Evolutionary conservation across 2,888 invertebrate species (phyloP), one percentile per base, ranked within the genome.

Genomic region (Drosophila meridiana): DNA sequence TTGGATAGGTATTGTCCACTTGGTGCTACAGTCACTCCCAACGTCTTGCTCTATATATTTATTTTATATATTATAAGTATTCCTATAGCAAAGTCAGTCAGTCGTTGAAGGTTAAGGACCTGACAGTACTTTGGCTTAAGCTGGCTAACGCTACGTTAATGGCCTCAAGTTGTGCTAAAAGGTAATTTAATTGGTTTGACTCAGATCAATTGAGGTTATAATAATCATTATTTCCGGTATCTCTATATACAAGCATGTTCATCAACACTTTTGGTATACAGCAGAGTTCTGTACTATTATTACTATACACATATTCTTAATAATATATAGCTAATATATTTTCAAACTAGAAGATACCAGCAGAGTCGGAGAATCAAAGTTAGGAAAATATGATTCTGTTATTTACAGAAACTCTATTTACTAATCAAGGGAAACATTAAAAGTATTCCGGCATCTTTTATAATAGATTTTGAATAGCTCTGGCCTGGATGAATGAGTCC

Each of bases 71-170:
- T 14, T 26, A 36, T 36, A 52, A 52, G 20, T 14, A 28, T 42
- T 62, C 48, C 32, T 65, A 53, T 45, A 26, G 45, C 11, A 45
- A 13, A 45, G 45, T 55, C 52, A 65, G 66, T 53, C 67, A 56
- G 20, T 20, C 11, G 72, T 60, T 67, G 82, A 70, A 87, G 84
- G 85, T 84, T 84, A 84, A 87, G 85, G 69, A 84, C 84, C 87
- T 78, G 67, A 14, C 45, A 62, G 32, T 40, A 9, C 47, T 14
- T 61, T 64, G 62, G 47, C 50, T 59, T 69, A 50, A 67, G 47
- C 59, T 45, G 42, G 48, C 42, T 9, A 45, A 32, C 2, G 34
- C 20, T 13, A 0, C 6, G 26, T 9, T 26, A 57, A 30, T 28
- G 59, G 30, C 28, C 43, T 36, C 2, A 11, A 57, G 7, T 56